Base-by-base conservation (phyloP, 2,113 vertebrate genomes). In the Forbesichthys papilliferus region DNA sequence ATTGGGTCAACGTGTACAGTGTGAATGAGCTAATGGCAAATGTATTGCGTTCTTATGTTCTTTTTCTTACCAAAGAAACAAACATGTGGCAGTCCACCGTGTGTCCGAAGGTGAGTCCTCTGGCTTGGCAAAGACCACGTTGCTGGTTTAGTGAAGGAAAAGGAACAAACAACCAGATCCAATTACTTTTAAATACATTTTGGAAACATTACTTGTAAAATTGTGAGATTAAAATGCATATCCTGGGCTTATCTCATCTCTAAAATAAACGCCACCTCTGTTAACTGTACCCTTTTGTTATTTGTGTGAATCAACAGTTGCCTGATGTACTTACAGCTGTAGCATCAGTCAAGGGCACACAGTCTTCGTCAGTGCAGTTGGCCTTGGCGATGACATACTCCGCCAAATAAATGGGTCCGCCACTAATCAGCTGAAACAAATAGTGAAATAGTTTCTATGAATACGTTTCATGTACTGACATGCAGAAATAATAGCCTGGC, bases 371-470 rank as follows among this genome's bases (percentile, higher is more conserved):
- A 3, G 86, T 89, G 79, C 93, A 94, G 56, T 89, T 90, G 0
- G 88, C 91, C 68, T 91, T 91, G 55, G 74, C 75, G 0, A 93
- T 18, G 56, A 89, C 71, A 65, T 86, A 94, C 80, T 94, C 93
- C 20, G 80, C 81, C 0, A 9, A 55, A 71, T 78, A 79, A 1
- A 11, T 16, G 1, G 14, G 1, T 1, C 82, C 89, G 12, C 86
- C 79, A 55, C 66, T 8, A 34, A 92, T 77, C n/a, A 90, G 0
- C 93, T 94, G 84, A 71, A 79, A 86, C 12, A 49, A 80, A 27
- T 9, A 10, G 10, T 60, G 34, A 64, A 42, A 42, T 49, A 27
- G 36, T 42, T 42, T 0, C 36, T 5, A 42, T 42, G 36, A 5
- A 42, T 5, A 8, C 7, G 36, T 42, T 36, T 66, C 0, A 36